Base-by-base conservation (phyloP, 1,140 invertebrate genomes). In the Coelopa frigida region DNA sequence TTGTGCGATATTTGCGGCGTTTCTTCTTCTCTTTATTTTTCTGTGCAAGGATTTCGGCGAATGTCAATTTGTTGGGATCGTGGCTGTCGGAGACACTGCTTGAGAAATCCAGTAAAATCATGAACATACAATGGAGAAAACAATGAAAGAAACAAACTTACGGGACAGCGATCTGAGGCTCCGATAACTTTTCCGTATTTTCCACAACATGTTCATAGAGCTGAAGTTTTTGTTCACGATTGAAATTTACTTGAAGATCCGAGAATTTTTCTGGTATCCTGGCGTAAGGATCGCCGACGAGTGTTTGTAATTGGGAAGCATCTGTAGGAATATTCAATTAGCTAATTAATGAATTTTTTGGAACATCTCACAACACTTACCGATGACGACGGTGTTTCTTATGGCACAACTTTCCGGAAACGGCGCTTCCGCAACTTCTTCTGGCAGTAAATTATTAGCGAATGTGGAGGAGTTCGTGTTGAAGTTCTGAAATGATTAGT, bases 141-240 rank as follows among this genome's bases (percentile, higher is more conserved):
- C n/a, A n/a, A n/a, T n/a, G n/a, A n/a, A n/a, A n/a, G n/a, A n/a
- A n/a, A 20, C 37, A 4, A 15, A 31, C 46, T 44, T 44, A 48
- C 47, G 22, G 22, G 1, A 45, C 43, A 27, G 24, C 24, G 18
- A 48, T 10, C 32, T 44, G 17, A 10, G 42, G 20, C 8, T 36
- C 42, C 2, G 26, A 12, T 31, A 14, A 26, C 21, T 46, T 48
- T 26, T 48, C 44, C 3, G 51, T 59, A 2, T 44, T 31, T 18
- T 49, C 17, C 2, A 60, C 5, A 3, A 62, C 54, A 39, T 59
- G 48, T 31, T 66, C 48, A 21, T 66, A 66, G 14, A 66, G 39
- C 0, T 51, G 35, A 2, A 66, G 45, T 42, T 53, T 50, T 11
- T 65, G 37, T 2, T 35, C 8, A 2, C 50, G 21, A 3, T 22